phyloP scores from a whole-genome alignment of 2,888 invertebrate genomes.

The Caenorhabditis sp. region DNA sequence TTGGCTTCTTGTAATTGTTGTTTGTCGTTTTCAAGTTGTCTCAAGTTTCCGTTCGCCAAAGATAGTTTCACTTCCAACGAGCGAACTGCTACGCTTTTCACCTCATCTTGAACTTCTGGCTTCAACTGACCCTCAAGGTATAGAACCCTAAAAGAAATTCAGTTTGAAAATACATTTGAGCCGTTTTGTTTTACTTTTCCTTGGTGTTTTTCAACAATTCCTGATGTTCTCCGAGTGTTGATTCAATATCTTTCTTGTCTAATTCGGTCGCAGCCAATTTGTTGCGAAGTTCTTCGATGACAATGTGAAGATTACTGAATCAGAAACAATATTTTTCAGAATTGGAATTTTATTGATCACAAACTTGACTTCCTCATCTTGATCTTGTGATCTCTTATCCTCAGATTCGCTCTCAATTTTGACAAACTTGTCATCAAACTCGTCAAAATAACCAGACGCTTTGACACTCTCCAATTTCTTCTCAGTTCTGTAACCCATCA shows the following conservation, averaged over 20 bases:
- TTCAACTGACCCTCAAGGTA: slow-evolving; percentile 42
- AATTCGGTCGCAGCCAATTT: slow-evolving; percentile 28
- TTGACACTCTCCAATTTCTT: slow-evolving; percentile 19
- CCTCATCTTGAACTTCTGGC: slow-evolving; percentile 28
- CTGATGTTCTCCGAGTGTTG: slow-evolving; percentile 37
- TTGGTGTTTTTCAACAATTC: slow-evolving; percentile 50
- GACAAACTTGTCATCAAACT: slow-evolving; percentile 25
- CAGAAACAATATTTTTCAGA: neutral
- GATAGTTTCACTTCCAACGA: slow-evolving; percentile 44
- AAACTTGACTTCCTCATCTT: slow-evolving; percentile 54
- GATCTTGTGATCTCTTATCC: slow-evolving; percentile 34
- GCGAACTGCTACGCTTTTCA: slow-evolving; percentile 27
- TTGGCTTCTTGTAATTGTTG: slow-evolving; percentile 48
- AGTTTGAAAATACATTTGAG: neutral
- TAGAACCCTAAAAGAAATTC: slow-evolving; percentile 16
- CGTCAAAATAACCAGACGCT: slow-evolving; percentile 25
- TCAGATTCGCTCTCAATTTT: slow-evolving; percentile 20
- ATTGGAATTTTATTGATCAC: slow-evolving; percentile 5
- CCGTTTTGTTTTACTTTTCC: slow-evolving; percentile 35
- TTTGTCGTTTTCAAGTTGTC: slow-evolving; percentile 41
- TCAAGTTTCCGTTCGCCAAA: slow-evolving; percentile 34
- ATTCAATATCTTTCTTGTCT: slow-evolving; percentile 30
- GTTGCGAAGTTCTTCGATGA: slow-evolving; percentile 49
- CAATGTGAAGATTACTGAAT: slow-evolving; percentile 48
- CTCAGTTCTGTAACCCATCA: slow-evolving; percentile 1